Evolutionary conservation across 1,140 invertebrate species (phyloP).

Genomic region (Ladona fulva): DNA sequence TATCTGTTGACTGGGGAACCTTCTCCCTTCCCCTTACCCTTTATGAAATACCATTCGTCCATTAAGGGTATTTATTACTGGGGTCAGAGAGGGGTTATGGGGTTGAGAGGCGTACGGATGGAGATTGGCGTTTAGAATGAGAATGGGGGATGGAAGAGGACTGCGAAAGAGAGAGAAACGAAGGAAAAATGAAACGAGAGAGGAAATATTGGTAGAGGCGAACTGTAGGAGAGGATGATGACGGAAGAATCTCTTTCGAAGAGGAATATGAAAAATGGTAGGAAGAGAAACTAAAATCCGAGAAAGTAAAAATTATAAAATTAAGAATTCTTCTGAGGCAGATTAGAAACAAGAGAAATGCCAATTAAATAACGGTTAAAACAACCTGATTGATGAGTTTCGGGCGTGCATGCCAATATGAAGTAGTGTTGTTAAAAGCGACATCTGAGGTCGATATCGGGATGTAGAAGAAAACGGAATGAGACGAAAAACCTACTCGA

Average conservation of each 20-base stretch:
- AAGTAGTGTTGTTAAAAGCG: no score
- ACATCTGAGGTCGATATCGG: no score
- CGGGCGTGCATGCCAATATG: no score
- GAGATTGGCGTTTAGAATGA: no score
- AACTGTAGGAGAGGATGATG: not conserved
- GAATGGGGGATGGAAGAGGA: not conserved
- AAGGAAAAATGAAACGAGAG: not conserved
- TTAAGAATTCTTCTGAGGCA: no score
- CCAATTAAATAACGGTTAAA: no score
- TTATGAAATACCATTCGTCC: constrained; percentile 17
- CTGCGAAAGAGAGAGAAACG: not conserved
- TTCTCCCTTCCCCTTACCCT: not conserved
- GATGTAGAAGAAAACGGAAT: no score
- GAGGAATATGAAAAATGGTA: not conserved
- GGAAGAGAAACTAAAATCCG: not conserved
- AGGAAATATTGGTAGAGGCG: not conserved
- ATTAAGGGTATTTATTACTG: constrained; percentile 13
- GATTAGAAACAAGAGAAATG: no score
- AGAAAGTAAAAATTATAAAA: no score
- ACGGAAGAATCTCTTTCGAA: not conserved
- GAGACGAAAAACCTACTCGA: no score
- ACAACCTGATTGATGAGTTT: no score
- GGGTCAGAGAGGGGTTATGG: not conserved
- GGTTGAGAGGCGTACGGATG: no score
- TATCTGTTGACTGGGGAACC: not conserved